A percentile compares a stretch with the other conserved stretches of the same genome.
These are phyloP conservation scores for Nasonia oneida DNA, from an alignment of 2,888 invertebrate genomes.

Conservation along the genomic window DNA sequence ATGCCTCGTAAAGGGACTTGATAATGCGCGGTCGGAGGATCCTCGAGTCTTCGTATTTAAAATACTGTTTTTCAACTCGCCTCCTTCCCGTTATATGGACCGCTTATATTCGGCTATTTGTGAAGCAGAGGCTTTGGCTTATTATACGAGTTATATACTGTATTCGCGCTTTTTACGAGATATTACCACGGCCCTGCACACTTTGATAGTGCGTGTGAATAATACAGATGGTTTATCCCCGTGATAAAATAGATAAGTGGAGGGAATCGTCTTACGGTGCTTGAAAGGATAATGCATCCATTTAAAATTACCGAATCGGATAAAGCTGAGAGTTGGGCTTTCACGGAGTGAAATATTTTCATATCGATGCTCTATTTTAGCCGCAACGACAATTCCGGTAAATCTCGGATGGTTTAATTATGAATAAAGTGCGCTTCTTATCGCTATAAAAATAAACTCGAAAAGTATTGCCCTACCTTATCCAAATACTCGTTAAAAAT, in stretches of 20 bases:
- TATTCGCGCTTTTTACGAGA: neutral
- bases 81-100: neutral
- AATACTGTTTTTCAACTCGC: neutral
- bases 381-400: too few relatives aligned
- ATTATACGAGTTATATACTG: neutral
- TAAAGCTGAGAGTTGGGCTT: too few relatives aligned
- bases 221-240: neutral
- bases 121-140: neutral
- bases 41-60: neutral
- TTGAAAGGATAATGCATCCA: too few relatives aligned
- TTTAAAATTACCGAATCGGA: too few relatives aligned
- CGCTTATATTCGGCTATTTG: neutral
- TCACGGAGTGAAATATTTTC: too few relatives aligned
- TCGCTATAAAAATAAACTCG: too few relatives aligned
- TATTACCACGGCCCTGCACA: neutral
- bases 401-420: too few relatives aligned
- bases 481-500: neutral
- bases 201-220: neutral
- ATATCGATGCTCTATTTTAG: too few relatives aligned
- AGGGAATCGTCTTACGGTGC: neutral
- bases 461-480: too few relatives aligned
- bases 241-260: neutral
- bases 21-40: neutral
- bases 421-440: too few relatives aligned
- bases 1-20: slow-evolving; percentile 6